Base-by-base conservation (phyloP, 1,140 invertebrate species). In the Zaprionus nigranus region DNA sequence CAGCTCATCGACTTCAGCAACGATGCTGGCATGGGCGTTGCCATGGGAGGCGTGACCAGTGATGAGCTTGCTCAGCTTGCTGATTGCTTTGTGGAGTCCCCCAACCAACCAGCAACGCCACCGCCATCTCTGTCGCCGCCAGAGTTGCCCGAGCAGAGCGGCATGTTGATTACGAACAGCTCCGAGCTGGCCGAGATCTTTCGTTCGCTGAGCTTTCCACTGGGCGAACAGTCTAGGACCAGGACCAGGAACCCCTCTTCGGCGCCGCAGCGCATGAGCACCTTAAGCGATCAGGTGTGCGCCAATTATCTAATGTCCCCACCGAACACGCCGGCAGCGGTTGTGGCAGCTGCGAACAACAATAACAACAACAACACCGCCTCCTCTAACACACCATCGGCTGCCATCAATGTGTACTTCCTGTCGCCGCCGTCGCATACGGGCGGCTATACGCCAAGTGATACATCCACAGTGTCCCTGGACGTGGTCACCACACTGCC, bases 391-490 rank as follows among this genome's bases (percentile, higher is more conserved):
- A 46, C 69, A 17, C 73, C 75, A 54, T 74, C 87, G 65, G 82
- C 84, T 54, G 77, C 86, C 81, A 87, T 92, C 57, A 92, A 92
- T 71, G 91, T 92, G 58, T 92, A 92, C 81, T 92, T 92, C 78
- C 83, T 92, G 59, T 92, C 91, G 66, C 91, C 91, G 69, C 91
- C 88, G 73, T 81, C 91, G 36, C 86, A 91, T 59, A 76, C 81
- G 4, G 63, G 84, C 34, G 81, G 85, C 40, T 92, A 90, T 36
- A 66, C 91, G 64, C 78, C 76, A 28, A 90, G 76, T 62, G 91
- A 91, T 74, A 81, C 91, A 15, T 91, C 91, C 6, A 92, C 91
- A 7, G 80, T 92, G 51, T 92, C 91, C 17, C 65, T 92, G 73
- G 91, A 92, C 67, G 82, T 92, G 63, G 79, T 92, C 61, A 91